phyloP scores from a whole-genome alignment of 2,113 vertebrate genomes.

The Tricholaema leucomelas region DNA sequence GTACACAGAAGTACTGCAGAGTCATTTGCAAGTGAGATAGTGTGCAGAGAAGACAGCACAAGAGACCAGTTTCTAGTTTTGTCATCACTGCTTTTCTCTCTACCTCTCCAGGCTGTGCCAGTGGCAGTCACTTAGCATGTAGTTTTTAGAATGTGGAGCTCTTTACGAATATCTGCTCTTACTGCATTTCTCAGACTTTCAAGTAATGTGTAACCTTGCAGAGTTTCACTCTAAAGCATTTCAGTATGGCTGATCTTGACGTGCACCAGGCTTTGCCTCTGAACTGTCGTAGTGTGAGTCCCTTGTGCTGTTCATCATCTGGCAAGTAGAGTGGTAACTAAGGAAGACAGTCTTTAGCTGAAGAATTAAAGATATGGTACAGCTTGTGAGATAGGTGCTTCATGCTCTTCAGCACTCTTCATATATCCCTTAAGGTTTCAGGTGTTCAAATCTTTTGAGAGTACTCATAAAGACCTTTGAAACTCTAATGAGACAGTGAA shows the following conservation, averaged over 20 bases:
- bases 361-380: neutral
- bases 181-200: neutral
- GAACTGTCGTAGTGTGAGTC: neutral
- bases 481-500: neutral
- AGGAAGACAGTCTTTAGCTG: neutral
- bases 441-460: neutral
- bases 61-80: neutral
- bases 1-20: neutral
- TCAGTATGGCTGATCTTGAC: neutral
- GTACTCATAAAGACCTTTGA: fast-evolving
- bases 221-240: neutral
- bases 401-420: neutral
- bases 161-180: neutral
- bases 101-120: neutral
- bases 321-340: neutral
- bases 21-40: neutral
- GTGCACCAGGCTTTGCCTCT: neutral
- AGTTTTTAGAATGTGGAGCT: neutral
- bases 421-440: neutral
- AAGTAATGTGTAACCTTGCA: neutral
- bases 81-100: neutral
- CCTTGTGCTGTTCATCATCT: neutral
- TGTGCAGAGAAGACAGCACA: neutral
- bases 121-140: neutral
- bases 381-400: neutral